Base-by-base conservation (phyloP, 2,797 vertebrate genomes). In the Myotis planiceps region DNA sequence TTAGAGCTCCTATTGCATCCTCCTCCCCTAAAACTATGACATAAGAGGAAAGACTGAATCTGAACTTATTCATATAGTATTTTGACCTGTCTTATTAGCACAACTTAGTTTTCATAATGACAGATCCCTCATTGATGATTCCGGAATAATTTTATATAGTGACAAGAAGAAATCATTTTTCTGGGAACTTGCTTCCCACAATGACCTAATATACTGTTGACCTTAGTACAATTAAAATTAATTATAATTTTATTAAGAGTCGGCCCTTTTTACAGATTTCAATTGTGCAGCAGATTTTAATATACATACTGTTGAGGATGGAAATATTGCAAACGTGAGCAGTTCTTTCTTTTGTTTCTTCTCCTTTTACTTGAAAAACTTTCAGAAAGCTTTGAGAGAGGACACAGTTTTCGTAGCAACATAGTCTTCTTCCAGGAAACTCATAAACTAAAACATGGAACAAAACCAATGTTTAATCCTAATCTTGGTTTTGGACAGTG, bases 331-430 rank as follows among this genome's bases (percentile, higher is more conserved):
- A 53, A 53, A 87, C 51, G 55, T 47, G 9, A 81, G 49, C 55
- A 71, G 34, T 68, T 94, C 51, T 91, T 58, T 58, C 25, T 58
- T 84, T 83, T 60, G 9, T 82, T 79, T 88, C 45, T 47, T 79
- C 10, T 29, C 39, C 47, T 90, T 89, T 60, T 45, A 81, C 71
- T 82, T 94, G 69, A 76, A 87, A 92, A 94, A 58, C 39, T 76
- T 93, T 85, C 32, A 51, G 23, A 94, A 75, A 79, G 83, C 47
- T 76, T 66, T 60, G 71, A 88, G 86, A 90, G 51, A 82, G 88
- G 60, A 93, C 42, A 63, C 32, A 9, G 29, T 92, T 92, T 82
- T 82, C 72, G 34, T 60, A 58, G 82, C 68, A 92, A 53, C 45
- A 16, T 65, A 4, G 39, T 78, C 25, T 89, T 66, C 75, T 92